phyloP scores from a whole-genome alignment of 2,797 vertebrate species.

The Ctenochaetus hawaiiensis region DNA sequence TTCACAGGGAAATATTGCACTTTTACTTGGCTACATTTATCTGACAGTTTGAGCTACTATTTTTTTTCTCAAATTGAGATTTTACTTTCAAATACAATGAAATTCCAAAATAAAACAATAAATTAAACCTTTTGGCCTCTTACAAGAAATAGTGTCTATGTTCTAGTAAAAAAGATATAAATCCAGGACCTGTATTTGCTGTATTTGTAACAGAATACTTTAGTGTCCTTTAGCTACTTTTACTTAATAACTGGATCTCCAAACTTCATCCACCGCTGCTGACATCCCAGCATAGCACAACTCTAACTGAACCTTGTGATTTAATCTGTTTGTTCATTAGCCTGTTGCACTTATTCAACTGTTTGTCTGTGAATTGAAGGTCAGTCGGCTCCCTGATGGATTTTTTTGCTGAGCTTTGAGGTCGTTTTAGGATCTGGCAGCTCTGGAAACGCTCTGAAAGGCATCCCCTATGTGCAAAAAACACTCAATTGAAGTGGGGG shows the following conservation, averaged over 20 bases:
- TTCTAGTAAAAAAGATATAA: too few relatives aligned
- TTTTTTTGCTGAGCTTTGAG: constrained; percentile 29
- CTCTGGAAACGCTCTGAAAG: constrained; percentile 33
- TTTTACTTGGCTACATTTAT: not conserved
- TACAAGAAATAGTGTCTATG: too few relatives aligned
- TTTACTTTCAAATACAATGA: not conserved
- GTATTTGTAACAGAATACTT: too few relatives aligned
- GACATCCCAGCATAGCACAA: too few relatives aligned
- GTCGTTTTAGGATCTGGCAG: constrained; percentile 49
- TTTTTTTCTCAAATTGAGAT: too few relatives aligned
- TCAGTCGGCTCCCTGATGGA: constrained; percentile 18
- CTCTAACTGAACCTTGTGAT: constrained; percentile 7
- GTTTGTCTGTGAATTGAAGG: constrained; percentile 39
- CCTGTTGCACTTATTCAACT: not conserved
- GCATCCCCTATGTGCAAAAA: constrained; percentile 25
- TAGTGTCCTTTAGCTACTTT: too few relatives aligned
- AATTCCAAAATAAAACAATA: not conserved
- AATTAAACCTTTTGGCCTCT: not conserved
- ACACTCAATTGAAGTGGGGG: constrained; percentile 12
- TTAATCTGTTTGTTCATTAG: constrained; percentile 8
- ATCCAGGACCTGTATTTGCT: too few relatives aligned
- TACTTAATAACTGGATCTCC: too few relatives aligned
- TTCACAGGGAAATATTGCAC: not conserved
- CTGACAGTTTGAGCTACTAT: too few relatives aligned
- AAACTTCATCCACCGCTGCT: too few relatives aligned